Percentiles rank a stretch among this genome's conserved stretches.
Conservation (phyloP, 2,113 vertebrate species). For the Ceyx cyanopectus region DNA sequence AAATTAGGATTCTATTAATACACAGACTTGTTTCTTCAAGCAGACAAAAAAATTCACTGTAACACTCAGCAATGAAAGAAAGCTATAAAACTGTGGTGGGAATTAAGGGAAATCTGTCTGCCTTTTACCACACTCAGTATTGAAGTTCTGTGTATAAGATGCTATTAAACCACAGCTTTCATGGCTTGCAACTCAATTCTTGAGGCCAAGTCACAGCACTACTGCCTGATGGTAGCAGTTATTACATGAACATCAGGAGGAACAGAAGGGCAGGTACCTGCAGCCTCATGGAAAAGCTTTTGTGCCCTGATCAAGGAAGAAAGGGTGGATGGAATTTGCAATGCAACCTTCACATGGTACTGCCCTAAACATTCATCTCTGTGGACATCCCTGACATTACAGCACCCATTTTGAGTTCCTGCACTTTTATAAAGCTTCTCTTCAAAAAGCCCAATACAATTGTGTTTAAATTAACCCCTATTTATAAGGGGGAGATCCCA, state of each 20-base stretch:
- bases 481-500: not conserved
- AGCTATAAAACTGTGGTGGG: not conserved
- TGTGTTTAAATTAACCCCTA: not conserved
- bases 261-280: not conserved
- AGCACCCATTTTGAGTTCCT: not conserved
- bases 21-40: not conserved
- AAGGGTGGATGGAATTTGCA: not conserved
- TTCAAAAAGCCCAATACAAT: not conserved
- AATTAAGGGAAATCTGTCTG: not conserved
- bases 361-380: not conserved
- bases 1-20: not conserved
- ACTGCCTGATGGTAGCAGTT: not conserved
- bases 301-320: not conserved
- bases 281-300: not conserved
- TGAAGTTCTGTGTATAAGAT: fast-evolving
- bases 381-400: not conserved
- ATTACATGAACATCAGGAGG: not conserved
- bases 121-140: not conserved
- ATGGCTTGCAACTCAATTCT: not conserved
- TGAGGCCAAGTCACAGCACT: not conserved
- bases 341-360: not conserved
- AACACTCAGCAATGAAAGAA: not conserved
- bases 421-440: not conserved
- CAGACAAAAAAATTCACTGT: not conserved
- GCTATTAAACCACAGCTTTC: not conserved